Conservation (phyloP, 2,888 invertebrate species). For the Caradrina clavipalpis region DNA sequence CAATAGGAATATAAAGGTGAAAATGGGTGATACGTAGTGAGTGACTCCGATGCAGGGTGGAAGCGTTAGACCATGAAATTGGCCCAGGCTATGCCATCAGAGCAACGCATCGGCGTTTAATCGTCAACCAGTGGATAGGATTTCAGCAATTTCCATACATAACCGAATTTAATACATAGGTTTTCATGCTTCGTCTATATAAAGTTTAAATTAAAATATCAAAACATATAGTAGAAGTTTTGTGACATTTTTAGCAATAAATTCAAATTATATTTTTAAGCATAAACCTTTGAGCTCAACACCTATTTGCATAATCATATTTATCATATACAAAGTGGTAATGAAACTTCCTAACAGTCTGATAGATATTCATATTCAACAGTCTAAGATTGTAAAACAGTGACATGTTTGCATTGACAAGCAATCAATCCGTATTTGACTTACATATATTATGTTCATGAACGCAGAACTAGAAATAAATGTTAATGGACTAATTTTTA, state of each 20-base stretch:
- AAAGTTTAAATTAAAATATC: conserved; percentile 43
- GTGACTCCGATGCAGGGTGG: conserved; percentile 77
- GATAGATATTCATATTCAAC: neutral
- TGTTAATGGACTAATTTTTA: conserved; percentile 27
- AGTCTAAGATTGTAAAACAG: neutral
- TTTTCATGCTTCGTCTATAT: conserved; percentile 29
- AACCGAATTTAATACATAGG: conserved; percentile 63
- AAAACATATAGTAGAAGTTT: conserved; percentile 1
- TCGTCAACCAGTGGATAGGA: conserved; percentile 77
- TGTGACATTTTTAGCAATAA: neutral
- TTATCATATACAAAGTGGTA: neutral
- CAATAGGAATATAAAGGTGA: conserved; percentile 62
- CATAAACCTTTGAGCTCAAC: neutral
- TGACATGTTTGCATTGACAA: neutral
- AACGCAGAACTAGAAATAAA: conserved; percentile 17
- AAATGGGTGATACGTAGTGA: conserved; percentile 72
- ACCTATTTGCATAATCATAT: neutral
- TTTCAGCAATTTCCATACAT: conserved; percentile 79
- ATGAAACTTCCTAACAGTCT: neutral
- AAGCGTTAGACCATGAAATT: conserved; percentile 90
- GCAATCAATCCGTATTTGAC: conserved; percentile 28
- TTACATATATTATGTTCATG: conserved; percentile 7
- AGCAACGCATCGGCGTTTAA: conserved; percentile 83
- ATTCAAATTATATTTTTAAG: neutral
- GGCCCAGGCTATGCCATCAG: conserved; percentile 81